Evolutionary conservation across 1,140 invertebrate genomes (phyloP).

Genomic region (Zaprionus inermis): DNA sequence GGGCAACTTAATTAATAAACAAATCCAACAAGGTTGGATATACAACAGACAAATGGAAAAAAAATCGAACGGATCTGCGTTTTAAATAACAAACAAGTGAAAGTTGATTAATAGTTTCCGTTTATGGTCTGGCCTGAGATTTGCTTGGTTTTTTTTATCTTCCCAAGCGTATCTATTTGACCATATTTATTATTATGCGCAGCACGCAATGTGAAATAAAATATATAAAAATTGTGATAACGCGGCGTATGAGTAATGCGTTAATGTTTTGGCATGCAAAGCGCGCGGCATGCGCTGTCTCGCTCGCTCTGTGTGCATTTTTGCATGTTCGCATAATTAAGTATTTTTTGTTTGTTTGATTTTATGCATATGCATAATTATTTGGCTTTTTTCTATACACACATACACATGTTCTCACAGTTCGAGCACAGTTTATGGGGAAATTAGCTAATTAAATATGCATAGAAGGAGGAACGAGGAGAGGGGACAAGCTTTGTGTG

Average conservation of each 20-base stretch:
- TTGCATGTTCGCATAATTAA: slow-evolving; percentile 70
- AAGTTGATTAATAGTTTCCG: slow-evolving; percentile 80
- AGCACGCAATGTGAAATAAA: slow-evolving; percentile 48
- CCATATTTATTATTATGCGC: slow-evolving; percentile 25
- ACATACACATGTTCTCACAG: slow-evolving; percentile 61
- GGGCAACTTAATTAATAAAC: slow-evolving; percentile 59
- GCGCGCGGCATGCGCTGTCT: slow-evolving; percentile 14
- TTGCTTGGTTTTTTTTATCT: slow-evolving; percentile 30
- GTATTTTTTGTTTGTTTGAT: slow-evolving; percentile 45
- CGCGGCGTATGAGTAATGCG: slow-evolving; percentile 57
- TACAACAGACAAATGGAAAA: slow-evolving; percentile 30
- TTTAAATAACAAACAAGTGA: slow-evolving; percentile 56
- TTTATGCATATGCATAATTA: slow-evolving; percentile 30
- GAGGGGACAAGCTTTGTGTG: slow-evolving; percentile 10
- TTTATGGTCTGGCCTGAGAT: slow-evolving; percentile 53
- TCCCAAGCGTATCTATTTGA: slow-evolving; percentile 18
- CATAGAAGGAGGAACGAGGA: slow-evolving; percentile 15
- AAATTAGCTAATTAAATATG: slow-evolving; percentile 72
- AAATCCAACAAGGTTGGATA: slow-evolving; percentile 14
- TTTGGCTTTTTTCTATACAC: slow-evolving; percentile 31
- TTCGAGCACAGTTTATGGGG: slow-evolving; percentile 42
- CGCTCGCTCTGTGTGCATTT: slow-evolving; percentile 48
- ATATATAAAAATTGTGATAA: slow-evolving; percentile 16
- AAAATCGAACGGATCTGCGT: slow-evolving; percentile 17
- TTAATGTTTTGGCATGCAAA: slow-evolving; percentile 47